Percentiles rank a stretch among this genome's conserved stretches.
phyloP scores from a whole-genome alignment of 2,888 invertebrate genomes.

The Tethea ocularis region DNA sequence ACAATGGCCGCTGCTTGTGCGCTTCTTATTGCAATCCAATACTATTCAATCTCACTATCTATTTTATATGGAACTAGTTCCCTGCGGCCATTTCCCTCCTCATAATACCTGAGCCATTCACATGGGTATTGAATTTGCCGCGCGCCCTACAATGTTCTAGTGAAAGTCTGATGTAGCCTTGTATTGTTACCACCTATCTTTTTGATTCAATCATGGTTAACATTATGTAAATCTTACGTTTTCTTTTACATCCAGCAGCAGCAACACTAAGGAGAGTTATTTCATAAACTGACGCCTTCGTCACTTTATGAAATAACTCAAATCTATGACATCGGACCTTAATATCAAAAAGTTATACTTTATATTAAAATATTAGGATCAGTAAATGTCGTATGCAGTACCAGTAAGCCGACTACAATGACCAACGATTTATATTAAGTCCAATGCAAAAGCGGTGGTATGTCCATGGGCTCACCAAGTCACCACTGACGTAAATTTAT shows the following conservation, averaged over 20 bases:
- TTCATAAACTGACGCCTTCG: background rate
- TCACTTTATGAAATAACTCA: background rate
- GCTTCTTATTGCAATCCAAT: constrained; percentile 74
- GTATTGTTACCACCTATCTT: background rate
- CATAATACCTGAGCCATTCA: constrained; percentile 46
- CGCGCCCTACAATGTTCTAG: constrained; percentile 10
- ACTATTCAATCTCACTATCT: constrained; percentile 77
- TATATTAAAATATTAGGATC: background rate
- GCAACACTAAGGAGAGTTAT: no score
- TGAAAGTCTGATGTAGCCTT: constrained; percentile 7
- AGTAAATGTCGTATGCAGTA: constrained; percentile 19
- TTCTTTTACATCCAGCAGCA: background rate
- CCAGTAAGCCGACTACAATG: constrained; percentile 29
- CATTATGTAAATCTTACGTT: background rate
- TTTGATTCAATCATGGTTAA: background rate
- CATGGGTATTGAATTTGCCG: constrained; percentile 56
- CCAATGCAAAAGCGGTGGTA: constrained; percentile 30
- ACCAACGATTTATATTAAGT: constrained; percentile 33
- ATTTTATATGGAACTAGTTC: constrained; percentile 77
- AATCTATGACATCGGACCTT: background rate
- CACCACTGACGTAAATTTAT: constrained; percentile 51
- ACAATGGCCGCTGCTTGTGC: constrained; percentile 70
- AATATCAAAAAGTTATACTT: background rate
- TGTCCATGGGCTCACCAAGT: constrained; percentile 38
- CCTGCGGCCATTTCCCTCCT: constrained; percentile 64